These are phyloP conservation scores for Myotis myotis DNA, from an alignment of 2,797 vertebrate genomes.

Conservation along the genomic window DNA sequence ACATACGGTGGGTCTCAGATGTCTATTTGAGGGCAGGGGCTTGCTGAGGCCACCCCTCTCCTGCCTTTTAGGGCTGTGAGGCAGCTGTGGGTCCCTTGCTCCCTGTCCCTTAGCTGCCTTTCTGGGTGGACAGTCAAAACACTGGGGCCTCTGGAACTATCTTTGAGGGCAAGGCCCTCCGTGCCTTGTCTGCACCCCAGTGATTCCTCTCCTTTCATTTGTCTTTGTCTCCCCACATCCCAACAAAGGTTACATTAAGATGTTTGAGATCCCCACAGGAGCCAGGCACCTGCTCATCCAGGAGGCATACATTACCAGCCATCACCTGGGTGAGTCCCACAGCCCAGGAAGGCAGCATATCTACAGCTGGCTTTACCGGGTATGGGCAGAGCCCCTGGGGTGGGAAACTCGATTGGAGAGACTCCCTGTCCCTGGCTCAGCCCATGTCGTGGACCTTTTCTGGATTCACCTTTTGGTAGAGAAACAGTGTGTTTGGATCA, in stretches of 20 bases:
- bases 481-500: background rate
- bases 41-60: background rate
- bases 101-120: background rate
- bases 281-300: conserved; percentile 96
- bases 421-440: background rate
- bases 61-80: too few species aligned
- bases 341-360: rapidly evolving
- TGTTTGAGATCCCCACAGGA: conserved; percentile 96
- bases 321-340: conserved; percentile 90
- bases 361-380: background rate
- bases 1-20: background rate
- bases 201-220: background rate
- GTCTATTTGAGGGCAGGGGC: background rate
- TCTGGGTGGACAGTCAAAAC: background rate
- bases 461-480: background rate
- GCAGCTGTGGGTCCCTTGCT: background rate
- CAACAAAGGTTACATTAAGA: conserved; percentile 91
- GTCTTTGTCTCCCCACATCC: conserved; percentile 53
- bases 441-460: background rate
- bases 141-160: background rate
- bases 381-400: background rate
- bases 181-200: rapidly evolving
- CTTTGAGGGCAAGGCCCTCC: background rate
- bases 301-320: conserved; percentile 90
- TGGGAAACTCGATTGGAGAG: background rate